A percentile compares a stretch with the other conserved stretches of the same genome.
phyloP scores from a whole-genome alignment of 1,140 invertebrate genomes.

The Pinna nobilis region DNA sequence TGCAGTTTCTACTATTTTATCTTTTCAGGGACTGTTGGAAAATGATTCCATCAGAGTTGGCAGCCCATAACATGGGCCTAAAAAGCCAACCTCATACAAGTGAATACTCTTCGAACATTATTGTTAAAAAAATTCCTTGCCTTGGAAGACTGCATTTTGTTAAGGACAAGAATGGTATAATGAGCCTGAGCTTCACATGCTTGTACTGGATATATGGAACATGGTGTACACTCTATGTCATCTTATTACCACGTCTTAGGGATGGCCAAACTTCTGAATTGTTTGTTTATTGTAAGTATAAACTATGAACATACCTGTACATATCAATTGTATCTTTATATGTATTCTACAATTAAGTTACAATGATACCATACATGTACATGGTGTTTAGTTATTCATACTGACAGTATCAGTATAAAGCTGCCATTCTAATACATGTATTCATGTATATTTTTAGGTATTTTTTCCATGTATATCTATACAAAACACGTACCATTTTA shows the following conservation, averaged over 20 bases:
- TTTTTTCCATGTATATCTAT: not conserved
- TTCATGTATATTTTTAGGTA: not conserved
- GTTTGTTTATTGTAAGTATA: conserved; percentile 51
- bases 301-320: not conserved
- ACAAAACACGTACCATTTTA: too few species aligned
- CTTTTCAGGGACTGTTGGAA: too few species aligned
- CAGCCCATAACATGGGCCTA: too few species aligned
- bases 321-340: not conserved
- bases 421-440: not conserved
- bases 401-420: not conserved
- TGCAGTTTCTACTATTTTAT: too few species aligned
- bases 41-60: too few species aligned
- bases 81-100: conserved; percentile 19
- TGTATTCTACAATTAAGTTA: not conserved
- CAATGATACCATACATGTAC: not conserved
- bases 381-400: not conserved
- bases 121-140: conserved; percentile 32
- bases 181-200: conserved; percentile 40
- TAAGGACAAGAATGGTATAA: conserved; percentile 53
- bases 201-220: conserved; percentile 63
- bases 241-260: conserved; percentile 53
- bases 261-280: conserved; percentile 44
- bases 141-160: conserved; percentile 52
- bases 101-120: conserved; percentile 41
- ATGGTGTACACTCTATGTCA: conserved; percentile 45